These are phyloP conservation scores for Muscidifurax raptorellus DNA, from an alignment of 1,140 invertebrate species.

Conservation along the genomic window DNA sequence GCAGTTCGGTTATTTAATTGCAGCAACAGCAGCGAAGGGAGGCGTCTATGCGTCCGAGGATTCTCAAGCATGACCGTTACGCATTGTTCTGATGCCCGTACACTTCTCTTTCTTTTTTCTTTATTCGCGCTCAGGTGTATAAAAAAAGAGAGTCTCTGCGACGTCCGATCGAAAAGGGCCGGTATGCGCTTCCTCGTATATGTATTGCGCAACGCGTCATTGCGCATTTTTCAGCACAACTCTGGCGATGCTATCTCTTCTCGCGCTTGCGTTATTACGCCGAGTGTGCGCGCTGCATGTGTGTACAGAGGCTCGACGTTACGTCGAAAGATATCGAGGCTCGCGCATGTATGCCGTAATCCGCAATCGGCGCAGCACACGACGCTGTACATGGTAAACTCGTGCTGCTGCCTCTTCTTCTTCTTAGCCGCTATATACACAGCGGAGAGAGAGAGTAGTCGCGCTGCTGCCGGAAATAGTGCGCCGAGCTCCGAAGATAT, in stretches of 20 bases:
- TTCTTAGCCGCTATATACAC: no score
- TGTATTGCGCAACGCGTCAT: slow-evolving; percentile 20
- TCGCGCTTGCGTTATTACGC: background rate
- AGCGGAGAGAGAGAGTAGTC: background rate
- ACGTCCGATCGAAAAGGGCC: background rate
- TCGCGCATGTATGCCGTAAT: background rate
- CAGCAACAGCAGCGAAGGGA: background rate
- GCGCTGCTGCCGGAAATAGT: background rate
- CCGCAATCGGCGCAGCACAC: background rate
- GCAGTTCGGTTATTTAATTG: slow-evolving; percentile 32
- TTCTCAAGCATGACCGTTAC: slow-evolving; percentile 61
- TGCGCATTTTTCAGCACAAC: background rate
- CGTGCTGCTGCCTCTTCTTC: background rate
- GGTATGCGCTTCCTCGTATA: slow-evolving; percentile 31
- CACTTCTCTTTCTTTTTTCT: background rate
- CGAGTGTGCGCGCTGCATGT: background rate
- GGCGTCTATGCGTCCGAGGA: slow-evolving; percentile 56
- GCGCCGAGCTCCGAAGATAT: background rate
- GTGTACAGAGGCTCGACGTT: background rate
- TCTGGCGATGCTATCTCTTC: no score
- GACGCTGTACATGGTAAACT: background rate
- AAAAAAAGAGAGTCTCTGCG: background rate
- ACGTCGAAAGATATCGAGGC: background rate
- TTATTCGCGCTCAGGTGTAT: background rate
- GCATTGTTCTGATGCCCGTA: slow-evolving; percentile 52